phyloP scores from a whole-genome alignment of 2,113 vertebrate genomes.

The Symphodus melops region DNA sequence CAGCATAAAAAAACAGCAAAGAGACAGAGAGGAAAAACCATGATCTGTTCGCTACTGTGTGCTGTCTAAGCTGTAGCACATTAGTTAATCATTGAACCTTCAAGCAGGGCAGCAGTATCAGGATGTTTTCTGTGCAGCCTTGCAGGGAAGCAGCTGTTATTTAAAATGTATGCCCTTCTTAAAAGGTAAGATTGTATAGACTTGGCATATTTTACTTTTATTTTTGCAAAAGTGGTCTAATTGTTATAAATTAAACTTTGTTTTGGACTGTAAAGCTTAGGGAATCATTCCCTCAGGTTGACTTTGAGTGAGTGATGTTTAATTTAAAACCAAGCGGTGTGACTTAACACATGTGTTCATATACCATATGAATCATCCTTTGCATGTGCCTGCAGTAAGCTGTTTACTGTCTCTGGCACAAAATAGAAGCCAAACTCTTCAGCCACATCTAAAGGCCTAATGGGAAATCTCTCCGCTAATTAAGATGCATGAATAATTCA shows the following conservation, averaged over 20 bases:
- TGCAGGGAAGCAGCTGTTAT: constrained; percentile 54
- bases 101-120: constrained; percentile 36
- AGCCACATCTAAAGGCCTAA: constrained; percentile 76
- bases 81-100: constrained; percentile 75
- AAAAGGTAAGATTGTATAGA: constrained; percentile 26
- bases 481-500: constrained; percentile 87
- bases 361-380: background rate
- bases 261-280: background rate
- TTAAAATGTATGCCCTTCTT: constrained; percentile 50
- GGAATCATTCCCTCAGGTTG: background rate
- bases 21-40: constrained; percentile 46
- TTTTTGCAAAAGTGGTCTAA: background rate
- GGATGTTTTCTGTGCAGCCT: constrained; percentile 41
- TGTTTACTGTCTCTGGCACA: constrained; percentile 21
- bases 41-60: constrained; percentile 47
- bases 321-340: background rate
- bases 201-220: background rate
- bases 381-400: background rate
- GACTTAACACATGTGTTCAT: background rate
- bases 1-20: constrained; percentile 47
- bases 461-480: constrained; percentile 83
- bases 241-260: background rate
- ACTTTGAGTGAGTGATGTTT: background rate
- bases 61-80: constrained; percentile 65
- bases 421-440: constrained; percentile 68